phyloP scores from a whole-genome alignment of 2,888 invertebrate species.

The Eulithis testata region DNA sequence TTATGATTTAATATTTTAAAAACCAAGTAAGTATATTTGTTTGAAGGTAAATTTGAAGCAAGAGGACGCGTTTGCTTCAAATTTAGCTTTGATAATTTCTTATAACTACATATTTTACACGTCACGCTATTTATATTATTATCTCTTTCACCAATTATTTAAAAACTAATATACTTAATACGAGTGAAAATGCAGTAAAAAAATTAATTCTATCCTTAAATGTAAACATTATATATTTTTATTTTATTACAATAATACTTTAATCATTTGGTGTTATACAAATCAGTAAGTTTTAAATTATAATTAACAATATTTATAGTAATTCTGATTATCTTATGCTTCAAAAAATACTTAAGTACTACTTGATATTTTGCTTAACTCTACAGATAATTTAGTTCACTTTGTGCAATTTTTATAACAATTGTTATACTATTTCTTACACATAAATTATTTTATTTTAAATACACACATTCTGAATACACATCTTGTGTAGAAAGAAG shows the following conservation, averaged over 20 bases:
- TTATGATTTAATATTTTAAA: not conserved
- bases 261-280: not conserved
- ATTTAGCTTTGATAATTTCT: conserved; percentile 46
- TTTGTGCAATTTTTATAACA: conserved; percentile 69
- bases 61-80: conserved; percentile 79
- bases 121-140: conserved; percentile 1
- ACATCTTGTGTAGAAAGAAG: conserved; percentile 59
- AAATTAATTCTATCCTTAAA: conserved; percentile 38
- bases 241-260: not conserved
- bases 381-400: conserved; percentile 47
- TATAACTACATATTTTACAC: not conserved
- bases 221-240: not conserved
- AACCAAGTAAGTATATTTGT: not conserved
- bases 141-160: conserved; percentile 4
- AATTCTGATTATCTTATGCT: conserved; percentile 13
- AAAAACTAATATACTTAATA: conserved; percentile 27
- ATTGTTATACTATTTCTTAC: not conserved
- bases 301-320: conserved; percentile 14
- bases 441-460: not conserved
- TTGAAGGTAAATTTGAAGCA: conserved; percentile 62
- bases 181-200: conserved; percentile 76
- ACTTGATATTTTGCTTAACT: not conserved
- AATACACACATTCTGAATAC: conserved; percentile 63
- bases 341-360: not conserved
- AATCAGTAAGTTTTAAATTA: not conserved